Conservation (phyloP, 2,797 vertebrate species). For the Huso huso region DNA sequence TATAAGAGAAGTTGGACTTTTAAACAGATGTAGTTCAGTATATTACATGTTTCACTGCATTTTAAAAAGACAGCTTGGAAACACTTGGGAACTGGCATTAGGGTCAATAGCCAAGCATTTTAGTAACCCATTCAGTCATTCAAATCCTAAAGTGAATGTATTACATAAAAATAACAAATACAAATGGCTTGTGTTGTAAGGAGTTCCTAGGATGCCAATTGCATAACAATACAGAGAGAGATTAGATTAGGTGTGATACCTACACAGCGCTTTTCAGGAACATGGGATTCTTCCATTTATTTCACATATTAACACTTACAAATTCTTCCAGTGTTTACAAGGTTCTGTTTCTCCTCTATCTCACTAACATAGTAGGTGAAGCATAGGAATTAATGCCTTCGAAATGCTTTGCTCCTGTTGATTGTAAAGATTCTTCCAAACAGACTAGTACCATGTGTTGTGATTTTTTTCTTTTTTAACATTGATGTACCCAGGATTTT, state of each 20-base stretch:
- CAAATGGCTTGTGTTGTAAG: conserved; percentile 17
- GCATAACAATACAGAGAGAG: conserved; percentile 49
- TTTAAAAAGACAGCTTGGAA: no score
- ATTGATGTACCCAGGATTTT: conserved; percentile 50
- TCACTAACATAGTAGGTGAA: conserved; percentile 56
- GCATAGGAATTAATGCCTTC: conserved; percentile 51
- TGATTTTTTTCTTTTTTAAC: conserved; percentile 38
- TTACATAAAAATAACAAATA: neutral
- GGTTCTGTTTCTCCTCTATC: conserved; percentile 53
- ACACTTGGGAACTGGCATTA: no score
- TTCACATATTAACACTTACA: conserved; percentile 88
- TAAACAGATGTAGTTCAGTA: no score
- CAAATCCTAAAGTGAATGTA: neutral
- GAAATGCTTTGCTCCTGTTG: conserved; percentile 48
- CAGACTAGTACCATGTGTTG: conserved; percentile 58
- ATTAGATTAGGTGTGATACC: conserved; percentile 53
- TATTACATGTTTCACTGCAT: no score
- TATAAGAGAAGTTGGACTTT: no score
- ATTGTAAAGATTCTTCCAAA: conserved; percentile 54
- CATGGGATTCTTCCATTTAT: conserved; percentile 65
- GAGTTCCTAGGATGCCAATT: conserved; percentile 47
- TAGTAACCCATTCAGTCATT: neutral
- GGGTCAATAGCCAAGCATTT: neutral
- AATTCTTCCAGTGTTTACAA: conserved; percentile 94
- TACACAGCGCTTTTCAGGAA: conserved; percentile 62